These are phyloP conservation scores for Aurelia aurita complex sp. Pacific DNA, from an alignment of 30 jellyfish, hydroid and myxozoan genomes.

Conservation along the genomic window DNA sequence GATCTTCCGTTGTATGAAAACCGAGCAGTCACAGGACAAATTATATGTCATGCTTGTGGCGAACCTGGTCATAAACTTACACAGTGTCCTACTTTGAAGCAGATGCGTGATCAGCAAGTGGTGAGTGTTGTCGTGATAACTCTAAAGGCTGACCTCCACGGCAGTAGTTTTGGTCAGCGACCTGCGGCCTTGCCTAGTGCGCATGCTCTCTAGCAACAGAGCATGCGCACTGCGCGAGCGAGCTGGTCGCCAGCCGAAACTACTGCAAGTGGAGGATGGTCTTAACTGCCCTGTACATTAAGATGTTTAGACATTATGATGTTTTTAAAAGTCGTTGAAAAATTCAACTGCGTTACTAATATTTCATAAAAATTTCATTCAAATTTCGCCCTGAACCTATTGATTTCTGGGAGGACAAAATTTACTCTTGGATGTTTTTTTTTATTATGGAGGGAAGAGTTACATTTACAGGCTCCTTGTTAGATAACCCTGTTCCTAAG, in stretches of 20 bases:
- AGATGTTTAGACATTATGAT: no score
- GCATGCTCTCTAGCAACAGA: no score
- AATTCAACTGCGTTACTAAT: no score
- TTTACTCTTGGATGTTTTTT: no score
- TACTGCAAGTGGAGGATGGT: not conserved
- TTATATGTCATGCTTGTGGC: conserved; percentile 99
- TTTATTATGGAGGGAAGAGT: no score
- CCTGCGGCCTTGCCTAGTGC: no score
- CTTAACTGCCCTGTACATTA: not conserved
- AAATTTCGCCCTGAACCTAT: no score
- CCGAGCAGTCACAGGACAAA: conserved; percentile 56
- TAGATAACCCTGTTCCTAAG: no score
- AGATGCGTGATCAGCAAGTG: conserved; percentile 59
- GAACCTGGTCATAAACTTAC: conserved; percentile 99
- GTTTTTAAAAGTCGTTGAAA: not conserved
- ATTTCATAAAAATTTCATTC: not conserved
- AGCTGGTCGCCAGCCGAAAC: not conserved
- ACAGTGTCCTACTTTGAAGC: conserved; percentile 87
- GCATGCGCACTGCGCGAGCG: not conserved
- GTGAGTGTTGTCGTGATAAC: conserved; percentile 2
- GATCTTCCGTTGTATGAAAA: conserved; percentile 86
- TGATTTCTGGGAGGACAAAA: no score
- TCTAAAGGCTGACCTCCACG: not conserved
- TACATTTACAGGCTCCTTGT: no score
- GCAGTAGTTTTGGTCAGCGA: no score